Conservation (phyloP, 2,113 vertebrate genomes). For the Pyrgilauda ruficollis region DNA sequence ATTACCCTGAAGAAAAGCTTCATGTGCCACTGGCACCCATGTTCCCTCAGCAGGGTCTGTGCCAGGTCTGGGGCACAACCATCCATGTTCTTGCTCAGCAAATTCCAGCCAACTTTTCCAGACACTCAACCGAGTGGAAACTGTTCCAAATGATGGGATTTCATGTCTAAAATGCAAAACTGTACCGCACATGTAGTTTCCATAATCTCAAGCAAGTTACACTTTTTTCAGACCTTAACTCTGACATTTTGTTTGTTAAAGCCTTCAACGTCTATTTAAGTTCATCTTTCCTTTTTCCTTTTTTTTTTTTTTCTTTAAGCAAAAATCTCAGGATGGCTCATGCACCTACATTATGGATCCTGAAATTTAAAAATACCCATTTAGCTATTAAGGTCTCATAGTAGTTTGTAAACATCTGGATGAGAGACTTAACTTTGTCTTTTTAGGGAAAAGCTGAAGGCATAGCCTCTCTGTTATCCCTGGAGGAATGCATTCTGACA, state of each 20-base stretch:
- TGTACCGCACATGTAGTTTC: not conserved
- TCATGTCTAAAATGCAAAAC: not conserved
- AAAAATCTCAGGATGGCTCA: not conserved
- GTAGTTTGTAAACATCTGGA: not conserved
- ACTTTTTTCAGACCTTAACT: not conserved
- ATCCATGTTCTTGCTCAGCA: not conserved
- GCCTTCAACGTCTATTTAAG: not conserved
- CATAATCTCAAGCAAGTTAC: not conserved
- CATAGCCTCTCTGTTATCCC: not conserved
- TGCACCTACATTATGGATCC: not conserved
- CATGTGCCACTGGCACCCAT: not conserved
- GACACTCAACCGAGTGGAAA: not conserved
- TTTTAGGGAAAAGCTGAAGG: not conserved
- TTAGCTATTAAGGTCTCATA: not conserved
- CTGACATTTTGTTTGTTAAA: not conserved
- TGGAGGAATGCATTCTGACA: not conserved
- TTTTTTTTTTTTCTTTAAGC: not conserved
- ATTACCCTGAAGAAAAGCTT: not conserved
- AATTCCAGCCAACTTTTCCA: not conserved
- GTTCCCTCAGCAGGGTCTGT: rapidly evolving
- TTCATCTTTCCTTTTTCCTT: not conserved
- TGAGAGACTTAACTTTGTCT: not conserved
- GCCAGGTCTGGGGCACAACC: not conserved
- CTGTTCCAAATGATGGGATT: not conserved
- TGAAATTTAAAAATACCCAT: not conserved